Percentiles rank a stretch among this genome's conserved stretches.
phyloP scores from a whole-genome alignment of 2,113 vertebrate species.

The Nematolebias whitei region DNA sequence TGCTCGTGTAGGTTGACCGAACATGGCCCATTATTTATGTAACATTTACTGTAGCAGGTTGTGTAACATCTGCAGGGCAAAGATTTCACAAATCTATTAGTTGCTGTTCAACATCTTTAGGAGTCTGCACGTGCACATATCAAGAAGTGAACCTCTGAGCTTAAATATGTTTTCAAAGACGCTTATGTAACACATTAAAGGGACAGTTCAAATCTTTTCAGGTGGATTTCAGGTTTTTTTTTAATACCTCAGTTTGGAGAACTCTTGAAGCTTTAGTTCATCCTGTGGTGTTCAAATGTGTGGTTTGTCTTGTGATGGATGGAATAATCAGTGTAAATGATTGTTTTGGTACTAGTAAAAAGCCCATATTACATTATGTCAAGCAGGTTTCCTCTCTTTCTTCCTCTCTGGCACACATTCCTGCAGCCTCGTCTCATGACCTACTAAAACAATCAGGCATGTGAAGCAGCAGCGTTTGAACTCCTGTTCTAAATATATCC shows the following conservation, averaged over 20 bases:
- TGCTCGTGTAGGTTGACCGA: too few species aligned
- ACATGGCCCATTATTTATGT: not conserved
- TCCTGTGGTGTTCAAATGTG: not conserved
- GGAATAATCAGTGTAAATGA: not conserved
- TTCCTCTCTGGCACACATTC: constrained; percentile 62
- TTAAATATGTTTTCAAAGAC: too few species aligned
- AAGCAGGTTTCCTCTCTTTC: constrained; percentile 4
- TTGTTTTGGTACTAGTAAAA: constrained; percentile 16
- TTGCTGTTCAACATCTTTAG: too few species aligned
- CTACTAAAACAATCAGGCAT: constrained; percentile 77
- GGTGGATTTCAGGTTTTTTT: too few species aligned
- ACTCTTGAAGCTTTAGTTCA: not conserved
- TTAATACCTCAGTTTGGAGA: too few species aligned
- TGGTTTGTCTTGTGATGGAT: not conserved
- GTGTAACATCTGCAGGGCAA: constrained; percentile 18
- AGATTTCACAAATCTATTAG: constrained; percentile 2
- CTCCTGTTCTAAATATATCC: constrained; percentile 63
- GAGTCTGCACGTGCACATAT: too few species aligned
- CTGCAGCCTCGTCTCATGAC: constrained; percentile 57
- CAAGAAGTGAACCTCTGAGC: not conserved
- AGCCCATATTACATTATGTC: constrained; percentile 11
- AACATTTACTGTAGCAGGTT: not conserved
- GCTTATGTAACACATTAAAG: not conserved
- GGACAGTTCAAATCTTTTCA: not conserved
- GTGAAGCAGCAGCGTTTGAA: constrained; percentile 50